Evolutionary conservation across 2,888 invertebrate genomes (phyloP).

Genomic region (Augiades crinisus): DNA sequence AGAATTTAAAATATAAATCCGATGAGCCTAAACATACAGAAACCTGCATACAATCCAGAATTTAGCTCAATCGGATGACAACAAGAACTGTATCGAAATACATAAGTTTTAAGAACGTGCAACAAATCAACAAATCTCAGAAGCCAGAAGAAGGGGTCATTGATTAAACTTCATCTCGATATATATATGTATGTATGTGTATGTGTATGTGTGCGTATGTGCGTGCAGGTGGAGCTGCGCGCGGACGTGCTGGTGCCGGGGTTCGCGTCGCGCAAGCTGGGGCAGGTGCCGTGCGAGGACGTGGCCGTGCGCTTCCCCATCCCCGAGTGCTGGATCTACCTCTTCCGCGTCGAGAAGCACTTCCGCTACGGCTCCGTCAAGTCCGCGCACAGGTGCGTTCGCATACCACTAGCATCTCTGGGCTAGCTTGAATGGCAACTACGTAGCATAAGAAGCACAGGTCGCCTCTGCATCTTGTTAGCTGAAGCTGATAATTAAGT

Average conservation of each 20-base stretch:
- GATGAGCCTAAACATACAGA: no score
- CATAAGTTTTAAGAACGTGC: no score
- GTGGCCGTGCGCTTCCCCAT: constrained; percentile 98
- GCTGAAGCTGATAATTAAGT: no score
- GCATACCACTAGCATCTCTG: no score
- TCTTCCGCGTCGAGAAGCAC: constrained; percentile 98
- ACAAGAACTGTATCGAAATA: no score
- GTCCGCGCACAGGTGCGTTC: constrained; percentile 87
- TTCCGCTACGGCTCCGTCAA: constrained; percentile 99
- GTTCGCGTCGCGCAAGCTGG: constrained; percentile 96
- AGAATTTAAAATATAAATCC: no score
- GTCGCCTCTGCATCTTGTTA: not conserved
- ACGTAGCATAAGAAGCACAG: not conserved
- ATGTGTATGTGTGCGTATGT: not conserved
- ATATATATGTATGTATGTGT: not conserved
- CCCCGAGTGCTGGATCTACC: constrained; percentile 99
- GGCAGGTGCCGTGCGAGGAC: constrained; percentile 98
- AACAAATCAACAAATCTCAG: no score
- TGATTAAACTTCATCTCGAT: not conserved
- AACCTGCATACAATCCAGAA: no score
- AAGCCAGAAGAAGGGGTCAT: no score
- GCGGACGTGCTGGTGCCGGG: constrained; percentile 98
- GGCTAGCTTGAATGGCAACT: no score
- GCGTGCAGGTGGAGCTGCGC: constrained; percentile 90
- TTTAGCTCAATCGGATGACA: no score